Percentiles rank a stretch among this genome's conserved stretches.
These are phyloP conservation scores for Alethe castanea DNA, from an alignment of 2,113 vertebrate species.

Conservation along the genomic window DNA sequence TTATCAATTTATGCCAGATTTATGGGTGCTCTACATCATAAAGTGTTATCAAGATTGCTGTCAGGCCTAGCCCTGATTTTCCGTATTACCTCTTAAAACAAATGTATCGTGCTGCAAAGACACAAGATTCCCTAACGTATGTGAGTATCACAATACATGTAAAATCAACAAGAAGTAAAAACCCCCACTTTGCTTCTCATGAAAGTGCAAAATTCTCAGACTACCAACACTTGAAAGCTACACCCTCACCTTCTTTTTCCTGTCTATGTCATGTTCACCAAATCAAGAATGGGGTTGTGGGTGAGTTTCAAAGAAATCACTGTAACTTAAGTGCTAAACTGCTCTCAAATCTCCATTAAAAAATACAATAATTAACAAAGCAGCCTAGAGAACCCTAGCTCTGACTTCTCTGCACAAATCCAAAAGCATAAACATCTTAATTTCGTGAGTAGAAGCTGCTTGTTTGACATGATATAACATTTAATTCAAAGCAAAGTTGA, in stretches of 20 bases:
- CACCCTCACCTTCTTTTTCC: not conserved
- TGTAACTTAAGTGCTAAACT: not conserved
- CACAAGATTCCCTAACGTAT: not conserved
- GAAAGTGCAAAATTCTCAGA: not conserved
- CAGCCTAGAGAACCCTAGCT: not conserved
- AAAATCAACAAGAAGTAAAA: not conserved
- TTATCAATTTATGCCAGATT: not conserved
- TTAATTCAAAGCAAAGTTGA: conserved; percentile 27
- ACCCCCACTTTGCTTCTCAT: rapidly evolving
- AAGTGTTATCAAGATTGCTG: not conserved
- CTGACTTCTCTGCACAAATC: not conserved
- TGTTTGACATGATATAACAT: not conserved
- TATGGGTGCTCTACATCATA: not conserved
- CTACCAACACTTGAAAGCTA: not conserved
- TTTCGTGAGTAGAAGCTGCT: not conserved
- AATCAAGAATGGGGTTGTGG: not conserved
- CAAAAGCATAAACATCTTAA: not conserved
- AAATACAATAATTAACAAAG: not conserved
- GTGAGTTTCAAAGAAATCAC: not conserved
- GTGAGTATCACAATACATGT: not conserved
- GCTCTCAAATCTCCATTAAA: not conserved
- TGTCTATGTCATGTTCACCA: not conserved
- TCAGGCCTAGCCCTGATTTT: not conserved
- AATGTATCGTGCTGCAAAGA: not conserved
- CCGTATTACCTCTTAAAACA: not conserved